Percentiles rank a stretch among this genome's conserved stretches.
phyloP scores from a whole-genome alignment of 2,797 vertebrate species.

The Pitangus sulphuratus region DNA sequence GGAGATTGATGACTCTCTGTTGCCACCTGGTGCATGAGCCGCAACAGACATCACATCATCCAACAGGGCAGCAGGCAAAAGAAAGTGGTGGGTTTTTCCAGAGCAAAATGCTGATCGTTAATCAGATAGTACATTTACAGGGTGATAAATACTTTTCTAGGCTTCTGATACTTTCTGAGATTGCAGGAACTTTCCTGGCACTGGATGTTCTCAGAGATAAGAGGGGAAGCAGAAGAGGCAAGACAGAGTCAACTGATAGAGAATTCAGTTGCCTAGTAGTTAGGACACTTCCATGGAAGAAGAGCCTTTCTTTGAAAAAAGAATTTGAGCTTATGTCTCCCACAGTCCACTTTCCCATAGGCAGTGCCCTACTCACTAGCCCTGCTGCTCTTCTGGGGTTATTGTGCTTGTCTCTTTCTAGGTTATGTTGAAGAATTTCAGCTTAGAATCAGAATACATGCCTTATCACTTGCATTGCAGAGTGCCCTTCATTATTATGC shows the following conservation, averaged over 20 bases:
- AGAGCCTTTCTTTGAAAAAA: neutral
- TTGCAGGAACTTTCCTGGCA: neutral
- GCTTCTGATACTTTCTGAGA: neutral
- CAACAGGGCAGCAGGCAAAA: neutral
- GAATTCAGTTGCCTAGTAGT: neutral
- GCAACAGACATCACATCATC: rapidly evolving
- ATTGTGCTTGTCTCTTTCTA: conserved; percentile 13
- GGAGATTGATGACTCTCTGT: neutral
- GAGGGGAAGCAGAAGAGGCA: neutral
- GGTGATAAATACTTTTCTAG: neutral
- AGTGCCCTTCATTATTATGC: neutral
- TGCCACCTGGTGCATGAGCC: conserved; percentile 44
- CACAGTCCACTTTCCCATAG: neutral
- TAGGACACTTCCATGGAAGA: neutral
- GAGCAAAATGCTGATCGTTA: neutral
- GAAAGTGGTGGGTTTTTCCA: neutral
- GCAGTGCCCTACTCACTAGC: conserved; percentile 4
- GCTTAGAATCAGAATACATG: conserved; percentile 17
- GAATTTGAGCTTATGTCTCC: neutral
- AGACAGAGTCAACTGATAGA: neutral
- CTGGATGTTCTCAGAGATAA: neutral
- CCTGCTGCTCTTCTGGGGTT: neutral
- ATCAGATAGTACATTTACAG: rapidly evolving
- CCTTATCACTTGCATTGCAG: neutral
- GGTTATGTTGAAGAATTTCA: conserved; percentile 14